Evolutionary conservation across 2,888 invertebrate genomes (phyloP), one percentile per base, ranked within the genome.

Genomic region (Atethmia centrago): DNA sequence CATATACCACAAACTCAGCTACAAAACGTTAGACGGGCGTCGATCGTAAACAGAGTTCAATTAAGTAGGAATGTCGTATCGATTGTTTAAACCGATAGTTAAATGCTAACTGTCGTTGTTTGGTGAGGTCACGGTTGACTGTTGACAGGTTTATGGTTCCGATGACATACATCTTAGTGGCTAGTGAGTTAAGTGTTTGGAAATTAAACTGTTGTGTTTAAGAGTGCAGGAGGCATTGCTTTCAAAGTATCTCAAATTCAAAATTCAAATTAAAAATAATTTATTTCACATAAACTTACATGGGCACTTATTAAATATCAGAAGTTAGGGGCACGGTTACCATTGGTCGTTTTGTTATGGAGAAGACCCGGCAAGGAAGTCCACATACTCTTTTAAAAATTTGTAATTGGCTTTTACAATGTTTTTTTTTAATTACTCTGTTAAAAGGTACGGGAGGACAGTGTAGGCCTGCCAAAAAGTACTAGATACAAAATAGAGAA

Each of bases 61-160:
- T 81, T 81, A 84, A 80, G 66, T 70, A 67, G 67, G 80, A 80
- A 83, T 71, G 80, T 51, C 63, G 80, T 70, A 84, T 81, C 80
- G 84, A 81, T 84, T 74, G 80, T 81, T 81, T 80, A 61, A 80
- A 70, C 69, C 31, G 69, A 81, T 74, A 80, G 84, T 81, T 84
- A 81, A 83, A 81, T 84, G 69, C 59, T 70, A 73, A 84, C 71
- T 65, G 71, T 61, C 45, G 64, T 31, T 67, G 63, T 80, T 80
- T 40, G 72, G 79, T 68, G 83, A 80, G 80, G 79, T 83, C 80
- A 83, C 83, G 80, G 79, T 66, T 83, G 55, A 47, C 71, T 59
- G 71, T 14, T 69, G 69, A 51, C 56, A 55, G 53, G 58, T 71
- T 83, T 80, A 83, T 83, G 79, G 21, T 51, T n/a, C n/a, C n/a